Conservation (phyloP, 2,113 vertebrate species). For the Saccopteryx bilineata region DNA sequence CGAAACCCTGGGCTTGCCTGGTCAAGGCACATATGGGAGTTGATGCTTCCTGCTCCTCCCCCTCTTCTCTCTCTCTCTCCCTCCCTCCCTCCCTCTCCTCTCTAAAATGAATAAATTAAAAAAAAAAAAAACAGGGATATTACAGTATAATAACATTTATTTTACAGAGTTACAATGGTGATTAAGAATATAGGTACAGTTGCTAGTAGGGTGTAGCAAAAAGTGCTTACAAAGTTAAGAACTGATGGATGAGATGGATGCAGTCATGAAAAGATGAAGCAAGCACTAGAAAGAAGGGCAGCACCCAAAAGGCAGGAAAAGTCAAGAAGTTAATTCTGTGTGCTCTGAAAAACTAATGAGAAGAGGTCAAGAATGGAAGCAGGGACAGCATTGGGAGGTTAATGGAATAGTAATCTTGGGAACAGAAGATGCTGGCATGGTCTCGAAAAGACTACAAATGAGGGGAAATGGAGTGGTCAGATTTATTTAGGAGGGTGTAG, state of each 20-base stretch:
- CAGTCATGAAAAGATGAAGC: not conserved
- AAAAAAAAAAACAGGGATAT: constrained; percentile 45
- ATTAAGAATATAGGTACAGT: not conserved
- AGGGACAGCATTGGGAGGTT: not conserved
- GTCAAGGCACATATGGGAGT: no score
- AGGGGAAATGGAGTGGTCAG: not conserved
- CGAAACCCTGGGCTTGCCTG: no score
- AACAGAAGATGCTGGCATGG: not conserved
- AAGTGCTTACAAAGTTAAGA: constrained; percentile 43
- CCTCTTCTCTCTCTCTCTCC: no score
- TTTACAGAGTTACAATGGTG: not conserved
- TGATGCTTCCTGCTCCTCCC: no score
- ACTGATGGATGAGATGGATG: not conserved
- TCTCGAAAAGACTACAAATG: not conserved
- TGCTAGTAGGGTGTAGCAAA: constrained; percentile 31
- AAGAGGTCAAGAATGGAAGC: not conserved
- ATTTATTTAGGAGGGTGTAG: not conserved
- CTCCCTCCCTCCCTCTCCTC: no score
- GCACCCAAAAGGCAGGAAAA: not conserved
- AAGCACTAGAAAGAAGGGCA: not conserved
- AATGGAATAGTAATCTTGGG: not conserved
- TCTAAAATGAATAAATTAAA: no score
- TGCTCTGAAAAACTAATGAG: constrained; percentile 39
- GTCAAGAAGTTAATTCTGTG: not conserved
- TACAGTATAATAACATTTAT: not conserved